Evolutionary conservation across 1,140 invertebrate genomes (phyloP).

Genomic region (Lasaia peninsularis): DNA sequence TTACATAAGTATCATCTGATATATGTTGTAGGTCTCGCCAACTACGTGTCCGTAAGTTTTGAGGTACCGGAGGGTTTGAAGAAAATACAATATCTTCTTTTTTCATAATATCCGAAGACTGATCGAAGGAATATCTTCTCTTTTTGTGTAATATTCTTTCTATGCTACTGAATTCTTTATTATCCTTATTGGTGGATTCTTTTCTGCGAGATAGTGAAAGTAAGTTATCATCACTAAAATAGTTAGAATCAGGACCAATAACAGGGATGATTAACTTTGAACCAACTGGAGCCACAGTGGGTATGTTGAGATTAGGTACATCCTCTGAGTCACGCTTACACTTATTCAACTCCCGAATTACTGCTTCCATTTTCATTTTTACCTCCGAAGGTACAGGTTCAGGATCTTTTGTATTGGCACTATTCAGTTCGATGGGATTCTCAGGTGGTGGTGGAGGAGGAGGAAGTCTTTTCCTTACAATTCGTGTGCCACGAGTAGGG

Average conservation of each 20-base stretch:
- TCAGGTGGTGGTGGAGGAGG: constrained; percentile 68
- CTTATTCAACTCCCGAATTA: constrained; percentile 76
- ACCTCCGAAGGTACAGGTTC: constrained; percentile 67
- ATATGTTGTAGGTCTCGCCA: constrained; percentile 60
- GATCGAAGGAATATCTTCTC: constrained; percentile 62
- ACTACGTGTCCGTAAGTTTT: constrained; percentile 48
- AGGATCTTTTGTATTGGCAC: constrained; percentile 35
- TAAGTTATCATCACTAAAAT: constrained; percentile 51
- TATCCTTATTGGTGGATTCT: constrained; percentile 30
- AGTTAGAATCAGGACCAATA: constrained; percentile 52
- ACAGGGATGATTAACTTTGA: constrained; percentile 69
- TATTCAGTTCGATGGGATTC: constrained; percentile 24
- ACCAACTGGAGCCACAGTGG: constrained; percentile 33
- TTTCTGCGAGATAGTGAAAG: constrained; percentile 36
- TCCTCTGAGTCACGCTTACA: constrained; percentile 59
- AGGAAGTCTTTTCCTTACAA: constrained; percentile 62
- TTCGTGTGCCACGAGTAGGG: constrained; percentile 50
- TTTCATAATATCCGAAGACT: constrained; percentile 45
- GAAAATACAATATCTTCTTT: constrained; percentile 28
- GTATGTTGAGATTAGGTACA: constrained; percentile 25
- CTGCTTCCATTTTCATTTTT: constrained; percentile 79
- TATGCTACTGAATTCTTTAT: constrained; percentile 84
- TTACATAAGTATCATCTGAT: constrained; percentile 29
- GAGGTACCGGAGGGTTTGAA: constrained; percentile 30
- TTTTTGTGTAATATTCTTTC: constrained; percentile 77